These are phyloP conservation scores for Eupeodes latifasciatus DNA, from an alignment of 2,888 invertebrate species.

Conservation along the genomic window DNA sequence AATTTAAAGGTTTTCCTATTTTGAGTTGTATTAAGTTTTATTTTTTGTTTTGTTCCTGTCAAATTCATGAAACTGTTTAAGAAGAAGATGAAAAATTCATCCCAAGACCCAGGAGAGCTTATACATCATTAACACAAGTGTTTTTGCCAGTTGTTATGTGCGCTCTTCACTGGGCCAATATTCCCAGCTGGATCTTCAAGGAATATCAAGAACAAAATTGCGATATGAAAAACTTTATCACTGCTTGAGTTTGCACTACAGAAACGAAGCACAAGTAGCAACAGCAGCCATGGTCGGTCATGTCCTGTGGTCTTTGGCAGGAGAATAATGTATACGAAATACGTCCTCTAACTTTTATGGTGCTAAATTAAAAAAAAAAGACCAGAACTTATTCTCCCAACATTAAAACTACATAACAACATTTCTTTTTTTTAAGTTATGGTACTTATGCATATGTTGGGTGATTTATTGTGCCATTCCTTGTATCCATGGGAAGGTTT, in stretches of 20 bases:
- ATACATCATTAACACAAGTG: slow-evolving; percentile 31
- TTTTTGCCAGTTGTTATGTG: slow-evolving; percentile 20
- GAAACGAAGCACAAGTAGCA: background rate
- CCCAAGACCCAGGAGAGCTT: background rate
- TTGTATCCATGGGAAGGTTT: slow-evolving; percentile 10
- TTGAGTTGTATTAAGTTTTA: background rate
- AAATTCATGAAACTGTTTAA: background rate
- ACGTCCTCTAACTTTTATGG: background rate
- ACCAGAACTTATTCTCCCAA: slow-evolving; percentile 14
- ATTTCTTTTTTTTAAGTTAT: background rate
- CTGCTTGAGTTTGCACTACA: slow-evolving; percentile 11
- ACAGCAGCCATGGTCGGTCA: background rate
- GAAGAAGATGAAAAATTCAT: slow-evolving; percentile 10
- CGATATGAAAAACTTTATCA: slow-evolving; percentile 30
- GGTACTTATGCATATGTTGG: background rate
- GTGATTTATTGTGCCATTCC: slow-evolving; percentile 32
- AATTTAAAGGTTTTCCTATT: slow-evolving; percentile 7
- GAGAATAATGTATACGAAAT: slow-evolving; percentile 4
- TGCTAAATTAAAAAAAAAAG: slow-evolving; percentile 9
- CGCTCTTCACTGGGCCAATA: background rate
- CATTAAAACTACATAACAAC: slow-evolving; percentile 34
- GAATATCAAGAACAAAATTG: background rate
- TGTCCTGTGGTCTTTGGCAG: slow-evolving; percentile 12
- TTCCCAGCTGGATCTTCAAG: slow-evolving; percentile 26
- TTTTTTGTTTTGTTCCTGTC: slow-evolving; percentile 17